Evolutionary conservation across 1,140 invertebrate species (phyloP), one percentile per base, ranked within the genome.

Genomic region (Tribolium castaneum): DNA sequence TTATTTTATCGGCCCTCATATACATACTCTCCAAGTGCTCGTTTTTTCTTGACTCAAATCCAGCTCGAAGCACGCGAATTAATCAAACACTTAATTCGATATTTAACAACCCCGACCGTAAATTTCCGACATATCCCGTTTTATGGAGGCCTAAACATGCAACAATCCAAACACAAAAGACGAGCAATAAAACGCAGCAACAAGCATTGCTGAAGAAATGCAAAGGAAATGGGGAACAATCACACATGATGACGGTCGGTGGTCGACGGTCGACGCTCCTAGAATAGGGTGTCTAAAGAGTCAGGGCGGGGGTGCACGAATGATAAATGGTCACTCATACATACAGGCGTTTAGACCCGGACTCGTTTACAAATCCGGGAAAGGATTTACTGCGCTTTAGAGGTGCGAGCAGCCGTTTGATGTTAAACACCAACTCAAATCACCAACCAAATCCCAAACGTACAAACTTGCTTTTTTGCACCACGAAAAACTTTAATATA

Each of bases 311-410:
- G 77, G 52, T 72, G 76, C 30, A 39, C 62, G 80, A 81, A 81
- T 81, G 80, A 81, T 80, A 81, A 81, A 81, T 81, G 80, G 80
- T 80, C 78, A 80, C 76, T 80, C 78, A 81, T 81, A 81, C 78
- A 78, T 78, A 81, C 50, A 78, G 75, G 50, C 80, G 75, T 80
- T 81, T 79, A 81, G 76, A 78, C 72, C 76, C 76, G 78, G 73
- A 75, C 76, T 81, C 78, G 76, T 81, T 78, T 81, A 81, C 80
- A 81, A 81, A 81, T 81, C 80, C 80, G 76, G 71, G 76, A 81
- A 80, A 81, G 80, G 80, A 78, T 81, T 81, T 81, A 78, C 19
- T 59, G 54, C 52, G 77, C 70, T 74, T 72, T 72, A 52, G 71
- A 78, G 77, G 77, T 78, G 56, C 71, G 71, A 71, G 54, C 56